Conservation (phyloP, 2,888 invertebrate genomes). For the Hypsopygia costalis region DNA sequence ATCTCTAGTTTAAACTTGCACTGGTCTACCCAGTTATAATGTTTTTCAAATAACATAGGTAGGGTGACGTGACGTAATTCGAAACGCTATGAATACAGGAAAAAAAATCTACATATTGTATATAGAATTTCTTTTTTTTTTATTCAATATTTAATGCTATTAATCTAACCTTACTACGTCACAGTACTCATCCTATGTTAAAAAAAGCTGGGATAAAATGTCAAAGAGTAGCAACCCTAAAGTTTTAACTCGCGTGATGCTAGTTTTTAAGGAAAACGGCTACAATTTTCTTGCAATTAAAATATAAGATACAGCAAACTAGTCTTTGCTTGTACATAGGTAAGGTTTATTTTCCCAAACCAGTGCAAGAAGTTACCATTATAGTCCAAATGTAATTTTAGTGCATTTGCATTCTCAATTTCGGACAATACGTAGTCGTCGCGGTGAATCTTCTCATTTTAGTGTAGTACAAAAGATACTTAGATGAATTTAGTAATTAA, state of each 20-base stretch:
- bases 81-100: too few relatives aligned
- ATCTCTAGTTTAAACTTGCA: constrained; percentile 20
- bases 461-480: constrained; percentile 48
- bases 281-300: too few relatives aligned
- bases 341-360: constrained; percentile 7
- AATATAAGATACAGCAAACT: not conserved
- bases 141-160: too few relatives aligned
- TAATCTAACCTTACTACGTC: too few relatives aligned
- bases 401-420: constrained; percentile 37
- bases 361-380: constrained; percentile 37
- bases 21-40: constrained; percentile 17
- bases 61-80: too few relatives aligned
- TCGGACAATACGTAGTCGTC: constrained; percentile 47
- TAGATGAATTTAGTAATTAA: constrained; percentile 53
- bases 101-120: too few relatives aligned
- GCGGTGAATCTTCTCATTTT: constrained; percentile 57
- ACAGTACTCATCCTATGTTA: too few relatives aligned
- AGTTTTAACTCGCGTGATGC: constrained; percentile 2
- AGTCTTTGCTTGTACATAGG: not conserved
- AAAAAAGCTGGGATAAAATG: too few relatives aligned
- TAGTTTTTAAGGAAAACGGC: too few relatives aligned
- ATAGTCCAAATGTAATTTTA: constrained; percentile 31
- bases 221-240: constrained; percentile 15
- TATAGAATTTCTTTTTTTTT: too few relatives aligned
- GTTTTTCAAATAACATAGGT: too few relatives aligned